Evolutionary conservation across 2,888 invertebrate species (phyloP), one percentile per base, ranked within the genome.

Genomic region (Byasa hedistus): DNA sequence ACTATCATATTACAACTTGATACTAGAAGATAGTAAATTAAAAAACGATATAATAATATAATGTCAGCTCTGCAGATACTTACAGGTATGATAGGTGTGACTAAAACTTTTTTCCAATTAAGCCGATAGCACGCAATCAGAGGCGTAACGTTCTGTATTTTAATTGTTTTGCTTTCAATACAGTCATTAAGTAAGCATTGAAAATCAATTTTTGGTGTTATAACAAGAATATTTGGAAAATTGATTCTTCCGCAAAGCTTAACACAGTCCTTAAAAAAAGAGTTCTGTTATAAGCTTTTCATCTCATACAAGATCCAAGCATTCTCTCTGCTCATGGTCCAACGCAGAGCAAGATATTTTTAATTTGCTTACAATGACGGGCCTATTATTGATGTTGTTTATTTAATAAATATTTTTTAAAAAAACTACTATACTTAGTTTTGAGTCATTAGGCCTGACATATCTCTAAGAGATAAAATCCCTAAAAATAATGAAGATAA

Each of bases 141-240:
- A 2, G 89, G 89, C 7, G 91, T 90, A 1, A 81, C 71, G 72
- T 91, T 91, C 79, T 88, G 86, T 71, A 91, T 78, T 79, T 84
- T 86, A 51, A 91, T 83, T 0, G 80, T 83, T 79, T 81, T 89
- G 72, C 90, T 89, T 70, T 81, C 79, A 32, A 88, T 74, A 58
- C 82, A 85, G 22, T 81, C 86, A 72, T 90, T 90, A 51, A 85
- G 75, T 70, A 95, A 86, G 76, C 94, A 94, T 58, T 93, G 92
- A 77, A 96, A 95, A 79, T 94, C 92, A 4, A 95, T 80, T 68
- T 83, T 81, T 19, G 87, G 87, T 55, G 94, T 92, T 69, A 90
- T 79, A 64, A 95, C 84, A 54, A 87, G 86, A 60, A 96, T 79
- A 75, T 95, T 95, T 0, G 96, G 96, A 78, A 93, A 95, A 82